Evolutionary conservation across 2,113 vertebrate genomes (phyloP).

Genomic region (Ceuthmochares aereus): DNA sequence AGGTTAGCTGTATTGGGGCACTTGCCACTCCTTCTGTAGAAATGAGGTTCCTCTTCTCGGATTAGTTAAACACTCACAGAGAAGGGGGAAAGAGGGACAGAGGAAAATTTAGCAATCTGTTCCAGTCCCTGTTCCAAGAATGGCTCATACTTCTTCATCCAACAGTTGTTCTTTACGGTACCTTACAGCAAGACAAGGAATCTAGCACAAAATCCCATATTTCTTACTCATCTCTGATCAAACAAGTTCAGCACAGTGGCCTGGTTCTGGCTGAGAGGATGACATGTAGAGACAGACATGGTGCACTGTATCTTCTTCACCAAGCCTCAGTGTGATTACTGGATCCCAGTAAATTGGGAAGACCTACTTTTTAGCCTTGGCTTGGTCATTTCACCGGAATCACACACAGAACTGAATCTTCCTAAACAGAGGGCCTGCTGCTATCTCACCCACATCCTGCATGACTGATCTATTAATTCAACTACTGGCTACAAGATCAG

Average conservation of each 20-base stretch:
- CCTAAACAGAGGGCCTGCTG: not conserved
- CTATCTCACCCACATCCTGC: not conserved
- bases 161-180: not conserved
- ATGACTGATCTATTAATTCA: not conserved
- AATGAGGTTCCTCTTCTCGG: not conserved
- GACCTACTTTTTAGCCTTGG: not conserved
- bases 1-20: not conserved
- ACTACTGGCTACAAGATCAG: not conserved
- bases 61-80: not conserved
- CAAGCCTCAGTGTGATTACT: not conserved
- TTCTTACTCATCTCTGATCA: not conserved
- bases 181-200: not conserved
- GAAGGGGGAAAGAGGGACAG: not conserved
- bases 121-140: not conserved
- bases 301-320: not conserved
- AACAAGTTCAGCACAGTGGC: not conserved
- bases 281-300: not conserved
- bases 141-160: not conserved
- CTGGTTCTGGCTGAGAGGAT: not conserved
- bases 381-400: not conserved
- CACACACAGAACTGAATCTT: not conserved
- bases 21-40: not conserved
- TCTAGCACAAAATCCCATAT: not conserved
- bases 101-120: not conserved
- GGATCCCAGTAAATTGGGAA: not conserved